Evolutionary conservation across 1,140 invertebrate species (phyloP).

Genomic region (Lutraria rhynchaena): DNA sequence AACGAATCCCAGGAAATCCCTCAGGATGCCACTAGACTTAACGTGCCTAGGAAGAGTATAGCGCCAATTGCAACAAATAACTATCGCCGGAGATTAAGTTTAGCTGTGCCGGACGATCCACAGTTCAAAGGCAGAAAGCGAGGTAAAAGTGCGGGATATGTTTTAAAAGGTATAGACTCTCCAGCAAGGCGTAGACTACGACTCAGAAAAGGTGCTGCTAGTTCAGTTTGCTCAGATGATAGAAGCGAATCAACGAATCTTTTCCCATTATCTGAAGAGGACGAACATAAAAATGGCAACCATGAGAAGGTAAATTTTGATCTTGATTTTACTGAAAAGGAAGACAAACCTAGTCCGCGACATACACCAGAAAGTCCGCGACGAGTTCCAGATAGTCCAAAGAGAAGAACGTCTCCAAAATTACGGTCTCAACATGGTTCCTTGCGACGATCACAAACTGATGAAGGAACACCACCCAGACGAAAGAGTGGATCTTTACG

Average conservation of each 20-base stretch:
- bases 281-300: neutral
- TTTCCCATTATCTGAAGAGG: constrained; percentile 21
- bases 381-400: neutral
- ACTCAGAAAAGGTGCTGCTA: constrained; percentile 37
- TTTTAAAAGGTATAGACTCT: constrained; percentile 46
- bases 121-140: constrained; percentile 28
- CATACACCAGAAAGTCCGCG: neutral
- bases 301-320: neutral
- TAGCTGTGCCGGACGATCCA: constrained; percentile 61
- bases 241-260: constrained; percentile 15
- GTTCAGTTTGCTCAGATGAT: constrained; percentile 34
- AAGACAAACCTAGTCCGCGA: neutral
- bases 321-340: neutral
- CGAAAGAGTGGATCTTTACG: neutral
- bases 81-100: constrained; percentile 64
- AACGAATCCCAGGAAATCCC: constrained; percentile 39
- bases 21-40: neutral
- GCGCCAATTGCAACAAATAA: constrained; percentile 57
- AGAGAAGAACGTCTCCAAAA: neutral
- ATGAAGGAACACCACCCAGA: neutral
- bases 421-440: constrained; percentile 1
- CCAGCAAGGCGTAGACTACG: constrained; percentile 21
- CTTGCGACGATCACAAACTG: neutral
- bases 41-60: constrained; percentile 37
- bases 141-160: constrained; percentile 27